phyloP scores from a whole-genome alignment of 2,888 invertebrate genomes.

The Hedya salicella region DNA sequence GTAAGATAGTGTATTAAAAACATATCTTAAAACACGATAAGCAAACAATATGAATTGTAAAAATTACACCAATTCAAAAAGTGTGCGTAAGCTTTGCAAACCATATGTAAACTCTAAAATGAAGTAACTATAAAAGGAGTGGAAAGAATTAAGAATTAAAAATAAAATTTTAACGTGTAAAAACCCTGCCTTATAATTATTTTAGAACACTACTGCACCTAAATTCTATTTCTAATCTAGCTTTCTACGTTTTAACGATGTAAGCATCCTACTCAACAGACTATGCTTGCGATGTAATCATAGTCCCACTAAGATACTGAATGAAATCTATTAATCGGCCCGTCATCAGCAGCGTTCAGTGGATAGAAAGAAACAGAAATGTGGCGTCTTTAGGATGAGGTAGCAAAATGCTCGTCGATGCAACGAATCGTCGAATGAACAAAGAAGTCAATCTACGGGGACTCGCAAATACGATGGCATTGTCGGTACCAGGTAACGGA shows the following conservation, averaged over 20 bases:
- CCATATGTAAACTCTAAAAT: constrained; percentile 50
- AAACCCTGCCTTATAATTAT: constrained; percentile 38
- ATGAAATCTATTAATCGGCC: constrained; percentile 60
- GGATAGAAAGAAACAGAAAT: constrained; percentile 57
- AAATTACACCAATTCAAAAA: constrained; percentile 54
- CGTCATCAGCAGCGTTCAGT: constrained; percentile 70
- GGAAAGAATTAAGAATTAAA: constrained; percentile 49
- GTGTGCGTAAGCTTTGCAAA: constrained; percentile 79
- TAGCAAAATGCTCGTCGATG: constrained; percentile 68
- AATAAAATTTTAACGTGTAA: constrained; percentile 48
- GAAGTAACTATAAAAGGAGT: constrained; percentile 52
- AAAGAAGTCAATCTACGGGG: constrained; percentile 73
- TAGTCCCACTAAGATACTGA: constrained; percentile 41
- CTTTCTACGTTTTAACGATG: constrained; percentile 34
- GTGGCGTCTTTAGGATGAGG: constrained; percentile 64
- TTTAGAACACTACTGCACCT: constrained; percentile 35
- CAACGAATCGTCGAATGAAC: constrained; percentile 64
- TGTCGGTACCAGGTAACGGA: constrained; percentile 85
- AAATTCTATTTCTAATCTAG: constrained; percentile 36
- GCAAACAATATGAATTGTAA: constrained; percentile 57
- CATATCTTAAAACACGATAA: constrained; percentile 48
- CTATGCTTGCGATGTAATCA: constrained; percentile 35
- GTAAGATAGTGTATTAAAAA: constrained; percentile 32
- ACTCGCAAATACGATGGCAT: constrained; percentile 69
- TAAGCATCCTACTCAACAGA: constrained; percentile 38